Base-by-base conservation (phyloP, 2,113 vertebrate species). In the Dunckerocampus dactyliophorus region DNA sequence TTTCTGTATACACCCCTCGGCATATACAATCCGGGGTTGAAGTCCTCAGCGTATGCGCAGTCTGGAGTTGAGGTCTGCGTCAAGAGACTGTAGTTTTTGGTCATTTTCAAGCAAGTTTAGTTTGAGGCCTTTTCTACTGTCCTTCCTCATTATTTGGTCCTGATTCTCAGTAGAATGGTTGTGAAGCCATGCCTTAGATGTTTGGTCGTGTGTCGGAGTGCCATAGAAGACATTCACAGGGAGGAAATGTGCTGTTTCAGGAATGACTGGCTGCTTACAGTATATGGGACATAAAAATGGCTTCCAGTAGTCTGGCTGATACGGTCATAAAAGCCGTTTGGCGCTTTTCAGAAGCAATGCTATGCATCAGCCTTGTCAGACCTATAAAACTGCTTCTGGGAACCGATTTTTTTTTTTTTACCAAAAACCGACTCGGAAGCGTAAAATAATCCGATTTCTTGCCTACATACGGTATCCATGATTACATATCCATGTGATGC, bases 241-340 rank as follows among this genome's bases (percentile, higher is more conserved):
- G 2, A 60, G 48, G 39, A 43, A 13, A 21, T 22, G 49, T 60
- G 67, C 57, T 62, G 42, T 79, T 75, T 72, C 24, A 69, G 62
- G 65, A 59, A 74, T 66, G 59, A 59, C 62, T 55, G 43, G 45
- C 67, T 79, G 72, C 63, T 66, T 61, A 42, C 37, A 39, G 8
- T 39, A 49, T 61, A 53, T 28, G 43, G 50, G 51, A 73, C 54
- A 76, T 78, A 48, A 75, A 77, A 86, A 75, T 51, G 67, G 50
- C 59, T 76, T 76, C 28, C 31, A 57, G 61, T 48, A 42, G 74
- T 63, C 71, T 64, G 72, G 49, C 59, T 72, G 67, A 74, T 64
- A 74, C 72, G 48, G 59, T 76, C 70, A 82, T 82, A 61, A 87
- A 82, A 82, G 79, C 57, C 28, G 73, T 73, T 62, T 76, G 65